A percentile compares a stretch with the other conserved stretches of the same genome.
These are phyloP conservation scores for Chaetogeoica ovagalla DNA, from an alignment of 2,888 invertebrate genomes.

Conservation along the genomic window DNA sequence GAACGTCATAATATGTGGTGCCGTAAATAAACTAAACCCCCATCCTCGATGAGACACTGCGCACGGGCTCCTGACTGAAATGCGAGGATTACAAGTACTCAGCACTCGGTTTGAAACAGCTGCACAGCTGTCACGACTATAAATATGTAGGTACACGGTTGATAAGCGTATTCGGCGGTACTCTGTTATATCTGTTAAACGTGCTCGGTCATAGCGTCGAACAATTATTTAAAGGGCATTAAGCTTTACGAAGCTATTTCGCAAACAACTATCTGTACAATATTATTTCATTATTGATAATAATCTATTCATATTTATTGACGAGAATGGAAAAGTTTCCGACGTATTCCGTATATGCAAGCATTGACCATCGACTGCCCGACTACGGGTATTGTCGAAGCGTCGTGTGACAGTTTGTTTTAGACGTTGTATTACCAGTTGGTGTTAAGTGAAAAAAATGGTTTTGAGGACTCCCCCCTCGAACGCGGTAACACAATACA, in stretches of 20 bases:
- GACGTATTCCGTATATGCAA: not conserved
- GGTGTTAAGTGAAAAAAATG: not conserved
- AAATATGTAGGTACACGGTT: not conserved
- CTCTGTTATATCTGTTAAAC: not conserved
- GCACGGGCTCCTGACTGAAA: not conserved
- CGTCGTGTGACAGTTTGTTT: not conserved
- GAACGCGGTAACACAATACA: not conserved
- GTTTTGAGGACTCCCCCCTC: not conserved
- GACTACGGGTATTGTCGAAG: no score
- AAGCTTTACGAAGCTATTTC: not conserved
- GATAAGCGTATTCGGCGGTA: constrained; percentile 30
- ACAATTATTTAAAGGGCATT: constrained; percentile 20
- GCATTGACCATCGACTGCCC: no score
- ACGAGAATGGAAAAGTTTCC: not conserved
- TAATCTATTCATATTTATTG: not conserved
- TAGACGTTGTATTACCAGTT: not conserved
- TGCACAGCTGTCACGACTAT: constrained; percentile 13
- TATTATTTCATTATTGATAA: no score
- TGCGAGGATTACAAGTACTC: constrained; percentile 16
- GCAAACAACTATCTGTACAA: no score
- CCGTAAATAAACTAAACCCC: no score
- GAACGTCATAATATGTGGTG: no score
- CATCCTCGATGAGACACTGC: no score
- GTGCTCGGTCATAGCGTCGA: constrained; percentile 15
- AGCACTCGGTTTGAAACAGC: constrained; percentile 14